Conservation (phyloP, 2,797 vertebrate species). For the Hypotaenidia philippensis region DNA sequence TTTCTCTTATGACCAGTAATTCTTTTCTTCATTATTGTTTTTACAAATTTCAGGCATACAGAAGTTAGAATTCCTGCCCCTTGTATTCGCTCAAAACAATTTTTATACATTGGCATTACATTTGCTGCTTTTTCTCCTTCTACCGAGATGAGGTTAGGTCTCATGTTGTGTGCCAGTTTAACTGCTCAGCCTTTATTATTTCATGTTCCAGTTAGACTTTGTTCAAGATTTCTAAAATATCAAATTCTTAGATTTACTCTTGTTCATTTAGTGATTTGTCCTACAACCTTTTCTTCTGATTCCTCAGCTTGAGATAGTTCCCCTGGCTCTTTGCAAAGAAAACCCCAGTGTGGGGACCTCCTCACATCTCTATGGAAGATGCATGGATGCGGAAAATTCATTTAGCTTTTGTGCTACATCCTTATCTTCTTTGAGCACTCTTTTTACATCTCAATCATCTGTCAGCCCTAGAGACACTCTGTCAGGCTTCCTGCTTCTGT, state of each 20-base stretch:
- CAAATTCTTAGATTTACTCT: neutral
- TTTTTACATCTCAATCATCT: constrained; percentile 56
- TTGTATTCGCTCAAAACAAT: neutral
- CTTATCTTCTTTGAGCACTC: constrained; percentile 59
- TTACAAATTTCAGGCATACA: neutral
- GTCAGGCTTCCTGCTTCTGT: constrained; percentile 57
- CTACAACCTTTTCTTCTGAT: neutral
- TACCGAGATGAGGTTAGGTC: neutral
- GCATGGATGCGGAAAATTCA: neutral
- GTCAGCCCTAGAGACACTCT: constrained; percentile 23
- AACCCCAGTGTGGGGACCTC: neutral
- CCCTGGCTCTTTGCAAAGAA: neutral
- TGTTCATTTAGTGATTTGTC: neutral
- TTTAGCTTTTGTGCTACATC: neutral
- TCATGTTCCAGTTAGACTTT: neutral
- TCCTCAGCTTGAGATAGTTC: neutral
- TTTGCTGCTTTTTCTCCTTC: neutral
- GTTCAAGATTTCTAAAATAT: neutral
- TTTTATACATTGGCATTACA: neutral
- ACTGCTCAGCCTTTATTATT: neutral
- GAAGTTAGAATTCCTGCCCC: neutral
- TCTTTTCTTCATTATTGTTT: neutral
- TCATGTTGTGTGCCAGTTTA: neutral
- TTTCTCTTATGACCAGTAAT: neutral
- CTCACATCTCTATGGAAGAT: neutral